Conservation (phyloP, 2,888 invertebrate species). For the Aleiodes alternator region DNA sequence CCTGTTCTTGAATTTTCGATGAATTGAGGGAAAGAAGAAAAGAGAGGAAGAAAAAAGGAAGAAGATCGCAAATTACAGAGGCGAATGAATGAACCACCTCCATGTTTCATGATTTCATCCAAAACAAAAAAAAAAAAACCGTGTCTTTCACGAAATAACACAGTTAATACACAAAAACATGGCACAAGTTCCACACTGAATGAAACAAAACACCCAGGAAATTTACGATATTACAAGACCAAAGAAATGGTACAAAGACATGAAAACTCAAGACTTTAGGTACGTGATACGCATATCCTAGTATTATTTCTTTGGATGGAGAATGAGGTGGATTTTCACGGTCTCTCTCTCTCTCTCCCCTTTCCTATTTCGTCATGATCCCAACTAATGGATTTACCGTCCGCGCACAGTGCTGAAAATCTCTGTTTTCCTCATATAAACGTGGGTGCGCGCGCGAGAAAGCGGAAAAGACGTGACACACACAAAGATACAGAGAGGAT, state of each 20-base stretch:
- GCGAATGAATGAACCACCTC: no score
- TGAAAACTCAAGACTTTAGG: constrained; percentile 32
- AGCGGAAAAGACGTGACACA: constrained; percentile 49
- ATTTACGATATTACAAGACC: constrained; percentile 23
- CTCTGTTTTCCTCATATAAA: constrained; percentile 36
- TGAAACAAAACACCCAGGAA: not conserved
- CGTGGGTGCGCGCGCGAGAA: constrained; percentile 43
- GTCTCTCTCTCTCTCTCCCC: not conserved
- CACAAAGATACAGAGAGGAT: constrained; percentile 52
- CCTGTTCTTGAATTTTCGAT: no score
- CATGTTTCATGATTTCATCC: no score
- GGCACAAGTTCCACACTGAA: no score
- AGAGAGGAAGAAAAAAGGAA: no score
- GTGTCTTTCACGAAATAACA: no score
- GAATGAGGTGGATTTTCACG: constrained; percentile 16
- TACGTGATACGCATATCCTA: constrained; percentile 44
- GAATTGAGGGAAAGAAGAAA: no score
- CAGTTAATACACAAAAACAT: no score
- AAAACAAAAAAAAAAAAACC: no score
- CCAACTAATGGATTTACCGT: constrained; percentile 45
- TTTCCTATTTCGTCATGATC: constrained; percentile 19
- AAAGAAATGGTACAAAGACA: constrained; percentile 29
- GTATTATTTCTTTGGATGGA: constrained; percentile 14
- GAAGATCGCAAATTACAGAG: no score
- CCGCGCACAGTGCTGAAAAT: constrained; percentile 31